phyloP scores from a whole-genome alignment of 1,140 invertebrate genomes.

The Oncopodura yosiiana region DNA sequence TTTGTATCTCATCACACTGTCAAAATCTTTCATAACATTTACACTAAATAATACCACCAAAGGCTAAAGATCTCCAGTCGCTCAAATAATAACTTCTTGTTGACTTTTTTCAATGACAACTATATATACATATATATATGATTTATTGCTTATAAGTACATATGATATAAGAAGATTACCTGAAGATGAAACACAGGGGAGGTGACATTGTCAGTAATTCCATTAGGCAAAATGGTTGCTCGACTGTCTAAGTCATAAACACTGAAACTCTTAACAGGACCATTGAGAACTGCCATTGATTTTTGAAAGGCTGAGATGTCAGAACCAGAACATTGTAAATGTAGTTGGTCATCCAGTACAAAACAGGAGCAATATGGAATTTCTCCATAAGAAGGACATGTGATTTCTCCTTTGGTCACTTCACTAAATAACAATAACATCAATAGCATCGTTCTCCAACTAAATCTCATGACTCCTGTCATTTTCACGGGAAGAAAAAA shows the following conservation, averaged over 20 bases:
- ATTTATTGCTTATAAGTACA: not conserved
- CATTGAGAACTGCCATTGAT: constrained; percentile 45
- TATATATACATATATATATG: too few species aligned
- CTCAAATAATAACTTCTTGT: too few species aligned
- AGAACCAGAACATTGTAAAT: constrained; percentile 74
- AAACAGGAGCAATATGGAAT: constrained; percentile 77
- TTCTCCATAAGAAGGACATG: constrained; percentile 58
- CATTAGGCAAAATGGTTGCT: constrained; percentile 32
- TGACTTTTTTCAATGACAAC: too few species aligned
- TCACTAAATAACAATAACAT: not conserved
- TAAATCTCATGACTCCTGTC: too few species aligned
- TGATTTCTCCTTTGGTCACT: constrained; percentile 34
- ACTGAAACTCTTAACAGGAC: constrained; percentile 66
- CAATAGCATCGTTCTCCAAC: not conserved
- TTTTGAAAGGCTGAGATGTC: constrained; percentile 49
- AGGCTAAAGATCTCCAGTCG: too few species aligned
- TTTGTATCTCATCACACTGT: too few species aligned
- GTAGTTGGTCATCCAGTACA: constrained; percentile 79
- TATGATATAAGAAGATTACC: constrained; percentile 18
- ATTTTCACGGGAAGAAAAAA: not conserved
- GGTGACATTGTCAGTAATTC: constrained; percentile 34
- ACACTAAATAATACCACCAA: too few species aligned
- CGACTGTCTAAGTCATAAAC: constrained; percentile 46
- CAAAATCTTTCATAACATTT: too few species aligned
- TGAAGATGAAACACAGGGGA: constrained; percentile 32